phyloP scores from a whole-genome alignment of 2,888 invertebrate species.

The Ophioninae sp. region DNA sequence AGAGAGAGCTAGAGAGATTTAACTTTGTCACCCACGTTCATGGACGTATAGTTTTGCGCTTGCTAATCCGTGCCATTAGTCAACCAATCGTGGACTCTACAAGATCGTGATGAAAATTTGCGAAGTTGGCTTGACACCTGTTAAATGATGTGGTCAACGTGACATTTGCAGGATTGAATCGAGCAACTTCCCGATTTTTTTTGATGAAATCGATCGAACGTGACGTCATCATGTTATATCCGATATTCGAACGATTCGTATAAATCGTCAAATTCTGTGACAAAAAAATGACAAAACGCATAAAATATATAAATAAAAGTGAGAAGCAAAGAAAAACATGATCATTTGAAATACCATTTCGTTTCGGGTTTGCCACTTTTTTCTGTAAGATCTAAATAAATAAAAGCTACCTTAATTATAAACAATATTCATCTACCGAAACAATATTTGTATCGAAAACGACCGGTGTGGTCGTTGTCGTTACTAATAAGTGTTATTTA shows the following conservation, averaged over 20 bases:
- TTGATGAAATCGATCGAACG: background rate
- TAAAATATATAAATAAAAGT: too few relatives aligned
- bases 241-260: background rate
- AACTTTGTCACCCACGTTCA: conserved; percentile 14
- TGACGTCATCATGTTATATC: background rate
- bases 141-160: background rate
- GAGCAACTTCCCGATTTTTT: background rate
- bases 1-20: background rate
- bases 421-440: too few relatives aligned
- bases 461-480: too few relatives aligned
- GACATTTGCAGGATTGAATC: background rate
- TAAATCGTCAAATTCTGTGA: too few relatives aligned
- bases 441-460: too few relatives aligned
- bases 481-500: too few relatives aligned
- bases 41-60: conserved; percentile 25
- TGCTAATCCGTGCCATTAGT: conserved; percentile 37
- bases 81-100: conserved; percentile 12
- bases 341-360: too few relatives aligned
- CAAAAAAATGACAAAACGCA: too few relatives aligned
- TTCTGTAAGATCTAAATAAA: too few relatives aligned
- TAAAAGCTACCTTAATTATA: too few relatives aligned
- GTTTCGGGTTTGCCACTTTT: too few relatives aligned
- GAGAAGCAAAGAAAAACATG: too few relatives aligned
- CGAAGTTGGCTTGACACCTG: background rate
- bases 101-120: background rate